phyloP scores from a whole-genome alignment of 1,140 invertebrate genomes.

The Polypedilum pembai region DNA sequence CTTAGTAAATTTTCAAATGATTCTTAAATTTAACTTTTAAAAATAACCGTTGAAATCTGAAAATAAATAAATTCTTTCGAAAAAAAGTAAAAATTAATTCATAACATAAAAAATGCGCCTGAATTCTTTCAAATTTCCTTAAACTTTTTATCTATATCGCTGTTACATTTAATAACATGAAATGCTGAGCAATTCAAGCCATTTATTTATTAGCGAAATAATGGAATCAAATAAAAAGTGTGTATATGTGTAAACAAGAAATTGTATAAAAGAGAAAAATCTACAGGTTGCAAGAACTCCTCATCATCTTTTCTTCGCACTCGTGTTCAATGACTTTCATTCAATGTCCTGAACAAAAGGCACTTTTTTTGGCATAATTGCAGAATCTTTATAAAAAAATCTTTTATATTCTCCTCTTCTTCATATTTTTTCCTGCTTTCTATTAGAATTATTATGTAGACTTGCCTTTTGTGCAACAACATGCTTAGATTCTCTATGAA shows the following conservation, averaged over 20 bases:
- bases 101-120: too few relatives aligned
- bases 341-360: conserved; percentile 25
- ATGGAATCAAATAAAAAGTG: conserved; percentile 21
- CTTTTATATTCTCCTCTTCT: not conserved
- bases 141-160: too few relatives aligned
- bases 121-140: too few relatives aligned
- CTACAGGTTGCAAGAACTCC: conserved; percentile 22
- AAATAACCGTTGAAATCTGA: too few relatives aligned
- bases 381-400: conserved; percentile 27
- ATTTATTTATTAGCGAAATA: conserved; percentile 26
- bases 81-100: too few relatives aligned
- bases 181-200: conserved; percentile 10
- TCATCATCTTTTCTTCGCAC: conserved; percentile 1
- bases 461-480: not conserved
- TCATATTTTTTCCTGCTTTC: not conserved
- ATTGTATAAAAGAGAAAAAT: conserved; percentile 23
- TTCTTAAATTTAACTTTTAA: too few relatives aligned
- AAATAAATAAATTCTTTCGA: too few relatives aligned
- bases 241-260: conserved; percentile 10
- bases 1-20: too few relatives aligned
- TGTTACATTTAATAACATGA: not conserved
- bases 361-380: conserved; percentile 25
- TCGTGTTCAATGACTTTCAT: conserved; percentile 25
- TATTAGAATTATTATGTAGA: conserved; percentile 11
- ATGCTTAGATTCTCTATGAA: too few relatives aligned